Percentiles rank a stretch among this genome's conserved stretches.
phyloP scores from a whole-genome alignment of 2,113 vertebrate species.

The Condylura cristata region DNA sequence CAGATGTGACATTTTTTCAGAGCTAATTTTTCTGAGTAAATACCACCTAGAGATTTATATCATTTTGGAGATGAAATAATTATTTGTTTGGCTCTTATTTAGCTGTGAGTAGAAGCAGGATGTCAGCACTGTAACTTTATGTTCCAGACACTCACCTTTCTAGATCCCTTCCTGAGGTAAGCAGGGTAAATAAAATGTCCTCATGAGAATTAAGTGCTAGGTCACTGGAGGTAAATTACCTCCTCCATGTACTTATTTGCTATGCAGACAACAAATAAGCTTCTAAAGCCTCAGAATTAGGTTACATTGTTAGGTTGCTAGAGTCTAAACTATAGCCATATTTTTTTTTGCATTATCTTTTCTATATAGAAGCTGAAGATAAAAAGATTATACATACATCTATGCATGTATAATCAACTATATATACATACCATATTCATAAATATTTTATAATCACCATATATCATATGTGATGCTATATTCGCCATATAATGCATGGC shows the following conservation, averaged over 20 bases:
- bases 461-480: no score
- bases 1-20: constrained; percentile 61
- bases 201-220: background rate
- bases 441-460: no score
- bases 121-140: background rate
- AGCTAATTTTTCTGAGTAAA: constrained; percentile 70
- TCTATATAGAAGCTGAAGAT: background rate
- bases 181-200: background rate
- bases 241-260: background rate
- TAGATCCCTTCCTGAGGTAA: background rate
- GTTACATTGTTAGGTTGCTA: background rate
- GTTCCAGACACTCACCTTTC: background rate
- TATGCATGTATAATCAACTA: background rate
- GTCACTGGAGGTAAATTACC: background rate
- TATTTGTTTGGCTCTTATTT: constrained; percentile 46
- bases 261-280: background rate
- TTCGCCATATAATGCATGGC: no score
- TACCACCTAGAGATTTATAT: constrained; percentile 49
- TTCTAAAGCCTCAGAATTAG: background rate
- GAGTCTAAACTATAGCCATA: background rate
- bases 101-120: background rate
- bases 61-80: constrained; percentile 53
- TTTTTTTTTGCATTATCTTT: background rate
- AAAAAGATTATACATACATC: background rate
- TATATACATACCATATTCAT: no score